Evolutionary conservation across 2,888 invertebrate genomes (phyloP), one percentile per base, ranked within the genome.

Genomic region (Urechis unicinctus): DNA sequence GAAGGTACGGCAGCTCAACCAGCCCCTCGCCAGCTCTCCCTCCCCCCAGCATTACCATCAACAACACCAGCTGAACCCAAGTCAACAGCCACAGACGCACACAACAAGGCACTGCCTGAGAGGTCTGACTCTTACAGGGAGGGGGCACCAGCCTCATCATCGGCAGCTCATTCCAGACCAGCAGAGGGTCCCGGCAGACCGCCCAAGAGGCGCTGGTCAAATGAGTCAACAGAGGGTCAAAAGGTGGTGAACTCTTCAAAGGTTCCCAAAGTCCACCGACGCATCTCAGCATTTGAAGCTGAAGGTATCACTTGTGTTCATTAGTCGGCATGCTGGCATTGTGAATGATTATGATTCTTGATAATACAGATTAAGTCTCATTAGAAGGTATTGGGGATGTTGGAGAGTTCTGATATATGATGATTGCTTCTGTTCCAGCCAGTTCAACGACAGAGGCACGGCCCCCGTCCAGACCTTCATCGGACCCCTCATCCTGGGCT

Each of bases 401-500:
- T 43, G n/a, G 50, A 24, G 5, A n/a, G n/a, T n/a, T n/a, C n/a
- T n/a, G n/a, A n/a, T 25, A 9, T 48, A 6, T 48, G 26, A 25
- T 28, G 21, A 9, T 25, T 22, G 22, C 21, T 45, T 17, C 9
- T 6, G 6, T 45, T 45, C 6, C 66, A 70, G 77, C 78, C 13
- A 74, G 75, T 61, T 74, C 77, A 3, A 76, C 75, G 1, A 75
- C 78, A 17, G 70, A 69, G 22, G 70, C 69, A 36, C 55, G 42
- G 29, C 55, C 61, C 6, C 55, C 57, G n/a, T 56, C 62, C 51
- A 50, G 53, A 22, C 36, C 60, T 4, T 22, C 22, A 6, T 9
- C 36, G 17, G 72, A 75, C 55, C 73, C 73, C 1, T 59, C 65
- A 24, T 68, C 71, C 44, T 96, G 95, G 96, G 86, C 88, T 21